These are phyloP conservation scores for Salticus scenicus DNA, from an alignment of 2,888 invertebrate genomes.

Conservation along the genomic window DNA sequence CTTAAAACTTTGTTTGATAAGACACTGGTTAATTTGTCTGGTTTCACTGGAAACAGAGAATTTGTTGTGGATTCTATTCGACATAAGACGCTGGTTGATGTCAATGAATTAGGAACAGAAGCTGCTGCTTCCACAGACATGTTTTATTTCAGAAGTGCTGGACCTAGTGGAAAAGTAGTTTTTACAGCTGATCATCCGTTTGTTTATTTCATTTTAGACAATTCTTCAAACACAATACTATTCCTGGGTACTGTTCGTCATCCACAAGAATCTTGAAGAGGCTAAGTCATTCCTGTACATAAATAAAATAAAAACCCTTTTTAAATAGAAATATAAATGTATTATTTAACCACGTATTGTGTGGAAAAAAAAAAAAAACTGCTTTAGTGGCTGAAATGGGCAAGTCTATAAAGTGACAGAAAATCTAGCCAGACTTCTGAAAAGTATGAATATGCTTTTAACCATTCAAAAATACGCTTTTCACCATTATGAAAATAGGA, in stretches of 20 bases:
- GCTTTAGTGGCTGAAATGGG: too few species aligned
- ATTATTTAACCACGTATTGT: too few species aligned
- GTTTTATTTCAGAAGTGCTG: conserved; percentile 50
- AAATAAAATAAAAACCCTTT: too few species aligned
- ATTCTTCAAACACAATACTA: conserved; percentile 66
- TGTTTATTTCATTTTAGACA: conserved; percentile 68
- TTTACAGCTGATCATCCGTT: conserved; percentile 71
- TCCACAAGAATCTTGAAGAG: conserved; percentile 45
- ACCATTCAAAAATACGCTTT: too few species aligned
- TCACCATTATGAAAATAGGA: too few species aligned
- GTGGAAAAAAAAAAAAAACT: too few species aligned
- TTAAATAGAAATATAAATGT: too few species aligned
- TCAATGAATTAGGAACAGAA: conserved; percentile 71
- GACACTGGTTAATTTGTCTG: conserved; percentile 69
- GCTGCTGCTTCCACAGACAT: conserved; percentile 70
- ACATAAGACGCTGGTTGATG: conserved; percentile 70
- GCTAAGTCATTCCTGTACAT: too few species aligned
- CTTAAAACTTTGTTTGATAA: conserved; percentile 70
- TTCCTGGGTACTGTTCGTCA: conserved; percentile 70
- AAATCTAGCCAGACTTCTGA: too few species aligned
- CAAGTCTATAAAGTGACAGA: too few species aligned
- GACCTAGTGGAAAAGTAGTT: conserved; percentile 65
- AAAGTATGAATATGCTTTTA: too few species aligned
- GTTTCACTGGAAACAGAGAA: conserved; percentile 64
- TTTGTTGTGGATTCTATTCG: conserved; percentile 61